Conservation (phyloP, 2,113 vertebrate species). For the Carassius carassius region DNA sequence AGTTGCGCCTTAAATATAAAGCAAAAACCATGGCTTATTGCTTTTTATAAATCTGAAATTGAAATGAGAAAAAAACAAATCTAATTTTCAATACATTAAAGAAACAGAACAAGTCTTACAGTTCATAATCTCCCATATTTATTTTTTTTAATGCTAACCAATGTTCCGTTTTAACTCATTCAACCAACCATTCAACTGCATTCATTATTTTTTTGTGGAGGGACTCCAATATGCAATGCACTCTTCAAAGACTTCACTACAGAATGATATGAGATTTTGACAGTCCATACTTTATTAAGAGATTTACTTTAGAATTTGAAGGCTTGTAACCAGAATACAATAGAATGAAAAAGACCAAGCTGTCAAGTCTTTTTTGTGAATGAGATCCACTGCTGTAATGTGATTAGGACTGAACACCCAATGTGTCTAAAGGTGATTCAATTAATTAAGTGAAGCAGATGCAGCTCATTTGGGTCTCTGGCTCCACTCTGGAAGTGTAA, state of each 20-base stretch:
- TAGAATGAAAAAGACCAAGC: not conserved
- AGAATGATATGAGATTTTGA: not conserved
- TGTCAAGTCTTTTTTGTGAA: slow-evolving; percentile 2
- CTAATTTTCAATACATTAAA: not conserved
- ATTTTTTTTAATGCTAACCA: not conserved
- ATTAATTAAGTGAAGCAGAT: slow-evolving; percentile 5
- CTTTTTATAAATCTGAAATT: not conserved
- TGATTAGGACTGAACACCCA: not conserved
- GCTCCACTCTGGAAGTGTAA: not conserved
- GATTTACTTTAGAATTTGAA: not conserved
- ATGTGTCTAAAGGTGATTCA: not conserved
- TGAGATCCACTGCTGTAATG: not conserved
- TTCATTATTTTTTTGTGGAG: not conserved
- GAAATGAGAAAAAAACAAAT: no score
- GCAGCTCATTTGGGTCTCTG: slow-evolving; percentile 7
- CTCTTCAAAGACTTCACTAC: not conserved
- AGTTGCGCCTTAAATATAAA: no score
- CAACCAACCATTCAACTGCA: no score
- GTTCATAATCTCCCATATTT: not conserved
- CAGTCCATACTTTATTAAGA: not conserved
- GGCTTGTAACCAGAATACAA: not conserved
- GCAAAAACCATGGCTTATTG: not conserved
- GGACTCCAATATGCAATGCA: not conserved
- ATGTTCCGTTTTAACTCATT: not conserved
- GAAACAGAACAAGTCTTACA: not conserved